Conservation (phyloP, 2,113 vertebrate species). For the Pampusana beccarii region DNA sequence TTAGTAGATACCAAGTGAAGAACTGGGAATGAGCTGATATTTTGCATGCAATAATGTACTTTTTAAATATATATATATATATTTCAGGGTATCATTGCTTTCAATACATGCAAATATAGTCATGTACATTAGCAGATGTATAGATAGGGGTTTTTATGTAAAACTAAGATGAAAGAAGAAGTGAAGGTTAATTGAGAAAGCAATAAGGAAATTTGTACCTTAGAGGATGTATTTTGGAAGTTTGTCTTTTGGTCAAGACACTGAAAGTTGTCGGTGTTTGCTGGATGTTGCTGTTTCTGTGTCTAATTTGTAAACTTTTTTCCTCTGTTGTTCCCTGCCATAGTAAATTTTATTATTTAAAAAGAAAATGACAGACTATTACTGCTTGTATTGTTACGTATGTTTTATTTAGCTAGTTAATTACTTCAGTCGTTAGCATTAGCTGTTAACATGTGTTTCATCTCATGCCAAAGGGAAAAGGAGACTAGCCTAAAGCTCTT, state of each 20-base stretch:
- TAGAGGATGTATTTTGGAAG: background rate
- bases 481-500: background rate
- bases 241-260: background rate
- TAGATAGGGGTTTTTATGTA: background rate
- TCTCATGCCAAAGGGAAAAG: background rate
- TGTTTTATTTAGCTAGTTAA: background rate
- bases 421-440: background rate
- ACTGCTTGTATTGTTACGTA: background rate
- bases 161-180: background rate
- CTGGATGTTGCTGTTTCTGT: background rate
- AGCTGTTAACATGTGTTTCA: background rate
- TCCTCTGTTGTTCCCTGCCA: background rate
- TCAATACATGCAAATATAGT: background rate
- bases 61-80: no score
- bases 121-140: background rate
- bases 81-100: background rate
- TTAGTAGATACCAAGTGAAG: background rate
- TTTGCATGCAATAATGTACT: background rate
- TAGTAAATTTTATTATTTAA: background rate
- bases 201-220: background rate
- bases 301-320: background rate
- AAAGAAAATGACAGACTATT: background rate
- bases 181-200: background rate
- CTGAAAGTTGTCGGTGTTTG: background rate
- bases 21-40: background rate